A percentile compares a stretch with the other conserved stretches of the same genome.
phyloP scores from a whole-genome alignment of 2,797 vertebrate genomes.

The Rhinoraja longicauda region DNA sequence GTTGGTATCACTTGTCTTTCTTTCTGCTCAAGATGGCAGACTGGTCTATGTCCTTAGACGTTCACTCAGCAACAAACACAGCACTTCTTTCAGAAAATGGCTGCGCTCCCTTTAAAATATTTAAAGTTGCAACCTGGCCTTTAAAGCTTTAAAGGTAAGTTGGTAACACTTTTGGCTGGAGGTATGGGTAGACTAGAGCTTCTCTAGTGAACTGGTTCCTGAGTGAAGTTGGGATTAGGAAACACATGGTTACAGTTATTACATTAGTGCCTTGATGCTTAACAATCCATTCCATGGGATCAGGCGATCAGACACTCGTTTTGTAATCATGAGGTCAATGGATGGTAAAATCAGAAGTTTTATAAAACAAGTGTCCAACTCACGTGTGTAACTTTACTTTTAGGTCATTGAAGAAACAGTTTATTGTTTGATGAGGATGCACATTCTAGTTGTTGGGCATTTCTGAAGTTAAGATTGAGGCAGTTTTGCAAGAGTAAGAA shows the following conservation, averaged over 20 bases:
- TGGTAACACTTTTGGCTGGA: background rate
- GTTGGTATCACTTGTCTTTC: background rate
- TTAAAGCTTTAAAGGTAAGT: background rate
- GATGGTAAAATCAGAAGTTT: background rate
- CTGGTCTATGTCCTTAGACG: background rate
- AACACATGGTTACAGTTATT: background rate
- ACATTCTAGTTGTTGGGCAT: background rate
- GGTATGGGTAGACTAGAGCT: background rate
- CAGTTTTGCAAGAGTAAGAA: background rate
- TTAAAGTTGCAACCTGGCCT: background rate
- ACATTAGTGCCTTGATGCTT: background rate
- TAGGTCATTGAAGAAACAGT: background rate
- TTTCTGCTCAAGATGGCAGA: background rate
- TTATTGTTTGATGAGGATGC: background rate
- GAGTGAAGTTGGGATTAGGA: background rate
- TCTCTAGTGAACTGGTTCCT: background rate
- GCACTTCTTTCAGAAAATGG: background rate
- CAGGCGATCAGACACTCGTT: background rate
- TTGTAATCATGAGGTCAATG: background rate
- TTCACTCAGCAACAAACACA: background rate
- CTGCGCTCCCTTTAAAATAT: background rate
- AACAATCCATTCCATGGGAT: background rate
- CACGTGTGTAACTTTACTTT: background rate
- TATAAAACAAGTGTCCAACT: background rate
- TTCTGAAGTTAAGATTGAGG: background rate